These are phyloP conservation scores for Ochropleura leucogaster DNA, from an alignment of 2,888 invertebrate species.

Conservation along the genomic window DNA sequence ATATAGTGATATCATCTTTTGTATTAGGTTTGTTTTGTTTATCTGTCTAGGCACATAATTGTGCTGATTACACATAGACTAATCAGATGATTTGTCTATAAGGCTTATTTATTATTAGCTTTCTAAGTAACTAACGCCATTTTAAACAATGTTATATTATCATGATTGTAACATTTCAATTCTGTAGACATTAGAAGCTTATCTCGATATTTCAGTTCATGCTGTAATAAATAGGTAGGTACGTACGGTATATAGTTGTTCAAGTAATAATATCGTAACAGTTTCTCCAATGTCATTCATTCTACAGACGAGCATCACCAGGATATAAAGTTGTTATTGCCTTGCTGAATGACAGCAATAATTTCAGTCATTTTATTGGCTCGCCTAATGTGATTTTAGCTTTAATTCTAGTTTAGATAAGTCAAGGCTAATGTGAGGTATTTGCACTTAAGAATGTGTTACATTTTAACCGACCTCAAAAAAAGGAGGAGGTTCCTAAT, in stretches of 20 bases:
- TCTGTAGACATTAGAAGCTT: neutral
- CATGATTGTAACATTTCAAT: neutral
- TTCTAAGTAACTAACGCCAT: neutral
- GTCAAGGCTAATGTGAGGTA: neutral
- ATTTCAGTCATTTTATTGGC: neutral
- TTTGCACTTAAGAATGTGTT: neutral
- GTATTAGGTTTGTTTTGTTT: neutral
- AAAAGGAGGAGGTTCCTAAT: too few species aligned
- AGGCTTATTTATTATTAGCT: neutral
- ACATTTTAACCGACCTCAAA: neutral
- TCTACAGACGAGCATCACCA: neutral
- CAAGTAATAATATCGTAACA: neutral
- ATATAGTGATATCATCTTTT: conserved; percentile 9
- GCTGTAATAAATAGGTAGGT: neutral
- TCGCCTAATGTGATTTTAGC: neutral
- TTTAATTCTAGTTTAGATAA: neutral
- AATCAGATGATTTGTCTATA: too few species aligned
- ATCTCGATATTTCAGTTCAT: neutral
- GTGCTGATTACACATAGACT: neutral
- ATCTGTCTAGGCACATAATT: neutral
- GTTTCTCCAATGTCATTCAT: neutral
- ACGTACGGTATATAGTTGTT: neutral
- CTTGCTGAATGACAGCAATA: neutral
- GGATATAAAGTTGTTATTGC: neutral
- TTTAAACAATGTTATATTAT: neutral